Percentiles rank a stretch among this genome's conserved stretches.
Evolutionary conservation across 2,888 invertebrate genomes (phyloP).

Genomic region (Germaria angustata): DNA sequence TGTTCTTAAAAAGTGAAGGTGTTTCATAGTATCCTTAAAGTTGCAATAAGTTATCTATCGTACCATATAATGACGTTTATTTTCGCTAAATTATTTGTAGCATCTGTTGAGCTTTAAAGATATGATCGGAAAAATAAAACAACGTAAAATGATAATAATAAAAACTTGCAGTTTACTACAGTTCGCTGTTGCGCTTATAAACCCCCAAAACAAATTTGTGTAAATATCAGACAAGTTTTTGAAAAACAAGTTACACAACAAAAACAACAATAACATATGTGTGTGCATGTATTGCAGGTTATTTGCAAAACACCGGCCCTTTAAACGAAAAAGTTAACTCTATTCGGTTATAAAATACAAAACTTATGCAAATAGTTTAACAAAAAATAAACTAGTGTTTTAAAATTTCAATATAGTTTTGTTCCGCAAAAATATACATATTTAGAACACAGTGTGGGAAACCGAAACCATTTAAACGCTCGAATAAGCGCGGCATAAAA

Average conservation of each 20-base stretch:
- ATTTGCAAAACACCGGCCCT: slow-evolving; percentile 9
- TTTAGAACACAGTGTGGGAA: slow-evolving; percentile 41
- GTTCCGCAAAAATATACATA: background rate
- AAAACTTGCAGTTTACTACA: slow-evolving; percentile 60
- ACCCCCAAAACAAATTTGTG: slow-evolving; percentile 42
- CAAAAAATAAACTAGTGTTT: background rate
- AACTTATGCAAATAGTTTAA: background rate
- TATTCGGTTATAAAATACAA: slow-evolving; percentile 1
- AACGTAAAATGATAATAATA: slow-evolving; percentile 20
- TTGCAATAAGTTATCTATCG: too few relatives aligned
- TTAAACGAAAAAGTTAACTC: background rate
- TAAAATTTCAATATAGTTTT: slow-evolving; percentile 4
- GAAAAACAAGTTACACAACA: background rate
- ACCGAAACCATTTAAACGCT: slow-evolving; percentile 59
- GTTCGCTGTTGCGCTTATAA: slow-evolving; percentile 35
- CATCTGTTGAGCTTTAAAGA: slow-evolving; percentile 63
- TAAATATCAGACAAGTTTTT: slow-evolving; percentile 37
- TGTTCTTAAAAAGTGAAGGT: background rate
- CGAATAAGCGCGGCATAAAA: slow-evolving; percentile 37
- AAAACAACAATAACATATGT: background rate
- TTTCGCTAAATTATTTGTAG: too few relatives aligned
- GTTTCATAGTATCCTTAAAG: too few relatives aligned
- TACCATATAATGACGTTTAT: too few relatives aligned
- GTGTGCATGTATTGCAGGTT: slow-evolving; percentile 4
- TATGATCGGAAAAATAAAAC: slow-evolving; percentile 33